Base-by-base conservation (phyloP, 2,113 vertebrate genomes). In the Xiphophorus couchianus region DNA sequence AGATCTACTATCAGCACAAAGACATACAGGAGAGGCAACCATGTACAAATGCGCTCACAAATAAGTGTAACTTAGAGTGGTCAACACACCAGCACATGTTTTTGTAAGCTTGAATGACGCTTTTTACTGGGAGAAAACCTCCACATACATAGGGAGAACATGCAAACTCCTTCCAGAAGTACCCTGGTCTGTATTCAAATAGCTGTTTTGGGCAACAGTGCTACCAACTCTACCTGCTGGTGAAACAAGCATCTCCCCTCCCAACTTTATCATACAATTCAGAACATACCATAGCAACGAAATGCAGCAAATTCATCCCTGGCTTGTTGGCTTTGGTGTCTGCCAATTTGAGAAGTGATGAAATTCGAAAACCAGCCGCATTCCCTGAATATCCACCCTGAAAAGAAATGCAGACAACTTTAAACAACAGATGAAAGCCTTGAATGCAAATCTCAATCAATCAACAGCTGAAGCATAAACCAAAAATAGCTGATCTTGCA, bases 251-350 rank as follows among this genome's bases (percentile, higher is more conserved):
- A 37, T 37, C 35, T 9, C 1, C n/a, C 25, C n/a, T 31, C 22
- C 15, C 7, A 29, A n/a, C 60, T 4, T 10, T 6, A 28, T 33
- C 30, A 42, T n/a, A 44, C 5, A 71, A 30, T 33, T 69, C 0
- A 71, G 6, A 30, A 81, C 95, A 91, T 92, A 96, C 96, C 96
- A 95, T 94, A n/a, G 95, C 96, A 25, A 97, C 93, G 29, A 95
- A 96, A 89, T 96, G 96, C 71, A 96, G 90, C 44, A 96, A 91
- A 88, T 96, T 96, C 94, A 96, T 91, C 78, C 95, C 95, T 0
- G 95, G 96, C 81, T 95, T 94, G 87, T 95, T 96, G 87, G 95
- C 96, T 91, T 95, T 96, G 72, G 95, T 96, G 91, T 96, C 96
- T 0, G 95, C 94, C 78, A 96, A 87, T 77, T 95, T 95, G 42